Conservation (phyloP, 2,797 vertebrate species). For the Benthosema pterotum region DNA sequence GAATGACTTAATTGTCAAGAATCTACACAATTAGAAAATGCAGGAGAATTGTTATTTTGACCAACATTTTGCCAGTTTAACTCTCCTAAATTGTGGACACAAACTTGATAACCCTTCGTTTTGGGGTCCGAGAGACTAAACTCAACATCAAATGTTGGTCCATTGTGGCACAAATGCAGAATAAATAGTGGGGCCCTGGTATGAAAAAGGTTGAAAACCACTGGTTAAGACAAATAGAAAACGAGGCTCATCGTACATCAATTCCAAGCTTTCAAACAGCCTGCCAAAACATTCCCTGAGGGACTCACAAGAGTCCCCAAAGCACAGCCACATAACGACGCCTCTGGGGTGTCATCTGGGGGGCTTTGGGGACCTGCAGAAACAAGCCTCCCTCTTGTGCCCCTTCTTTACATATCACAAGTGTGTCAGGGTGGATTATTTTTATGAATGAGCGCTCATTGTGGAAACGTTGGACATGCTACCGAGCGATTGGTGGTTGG, state of each 20-base stretch:
- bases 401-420: constrained; percentile 1
- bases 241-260: constrained; percentile 31
- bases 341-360: constrained; percentile 39
- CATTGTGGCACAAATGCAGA: too few species aligned
- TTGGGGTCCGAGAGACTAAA: too few species aligned
- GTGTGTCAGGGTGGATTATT: constrained; percentile 31
- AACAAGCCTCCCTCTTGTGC: background rate
- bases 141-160: too few species aligned
- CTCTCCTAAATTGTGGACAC: too few species aligned
- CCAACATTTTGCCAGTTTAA: too few species aligned
- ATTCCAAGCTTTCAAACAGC: constrained; percentile 50
- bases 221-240: too few species aligned
- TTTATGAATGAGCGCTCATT: constrained; percentile 40
- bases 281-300: constrained; percentile 37
- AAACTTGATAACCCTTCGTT: too few species aligned
- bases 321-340: constrained; percentile 47
- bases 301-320: constrained; percentile 36
- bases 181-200: too few species aligned
- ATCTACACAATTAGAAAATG: too few species aligned
- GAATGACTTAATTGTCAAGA: too few species aligned
- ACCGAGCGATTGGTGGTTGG: constrained; percentile 45
- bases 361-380: constrained; percentile 31
- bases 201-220: too few species aligned
- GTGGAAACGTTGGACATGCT: constrained; percentile 59
- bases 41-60: too few species aligned